phyloP scores from a whole-genome alignment of 2,888 invertebrate genomes.

The Netelia fuscicornis region DNA sequence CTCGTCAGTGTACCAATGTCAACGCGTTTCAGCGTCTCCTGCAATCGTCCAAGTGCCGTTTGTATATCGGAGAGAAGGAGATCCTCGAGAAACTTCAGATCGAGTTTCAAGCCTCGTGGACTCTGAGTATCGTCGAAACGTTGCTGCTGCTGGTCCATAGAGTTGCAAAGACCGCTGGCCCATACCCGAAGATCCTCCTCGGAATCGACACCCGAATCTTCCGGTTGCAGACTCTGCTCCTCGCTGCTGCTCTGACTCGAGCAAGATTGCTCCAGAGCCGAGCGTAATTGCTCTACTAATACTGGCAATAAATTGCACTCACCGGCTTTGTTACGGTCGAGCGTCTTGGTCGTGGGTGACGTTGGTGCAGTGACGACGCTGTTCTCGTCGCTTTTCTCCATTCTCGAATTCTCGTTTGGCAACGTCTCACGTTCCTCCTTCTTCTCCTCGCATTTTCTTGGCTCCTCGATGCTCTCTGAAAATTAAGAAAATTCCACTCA shows the following conservation, averaged over 20 bases:
- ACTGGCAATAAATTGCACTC: conserved; percentile 85
- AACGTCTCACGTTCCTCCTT: conserved; percentile 16
- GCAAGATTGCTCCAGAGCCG: conserved; percentile 82
- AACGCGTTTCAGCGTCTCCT: conserved; percentile 88
- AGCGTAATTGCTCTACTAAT: conserved; percentile 84
- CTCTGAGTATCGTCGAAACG: conserved; percentile 38
- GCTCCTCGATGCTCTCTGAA: conserved; percentile 46
- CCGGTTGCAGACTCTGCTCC: conserved; percentile 77
- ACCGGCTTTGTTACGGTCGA: conserved; percentile 85
- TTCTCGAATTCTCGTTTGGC: conserved; percentile 30
- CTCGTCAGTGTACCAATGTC: conserved; percentile 85
- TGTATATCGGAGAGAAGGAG: conserved; percentile 91
- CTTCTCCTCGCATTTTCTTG: conserved; percentile 22
- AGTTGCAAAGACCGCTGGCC: conserved; percentile 73
- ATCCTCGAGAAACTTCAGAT: conserved; percentile 86
- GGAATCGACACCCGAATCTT: conserved; percentile 89
- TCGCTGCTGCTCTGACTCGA: conserved; percentile 72
- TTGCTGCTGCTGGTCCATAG: conserved; percentile 68
- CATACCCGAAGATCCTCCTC: conserved; percentile 89
- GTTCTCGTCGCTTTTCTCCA: conserved; percentile 49
- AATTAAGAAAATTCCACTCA: neutral
- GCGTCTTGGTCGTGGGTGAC: conserved; percentile 84
- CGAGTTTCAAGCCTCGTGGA: conserved; percentile 77
- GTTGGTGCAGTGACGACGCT: conserved; percentile 70
- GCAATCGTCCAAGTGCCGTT: conserved; percentile 90